Conservation (phyloP, 2,113 vertebrate species). For the Crotalus helleri region DNA sequence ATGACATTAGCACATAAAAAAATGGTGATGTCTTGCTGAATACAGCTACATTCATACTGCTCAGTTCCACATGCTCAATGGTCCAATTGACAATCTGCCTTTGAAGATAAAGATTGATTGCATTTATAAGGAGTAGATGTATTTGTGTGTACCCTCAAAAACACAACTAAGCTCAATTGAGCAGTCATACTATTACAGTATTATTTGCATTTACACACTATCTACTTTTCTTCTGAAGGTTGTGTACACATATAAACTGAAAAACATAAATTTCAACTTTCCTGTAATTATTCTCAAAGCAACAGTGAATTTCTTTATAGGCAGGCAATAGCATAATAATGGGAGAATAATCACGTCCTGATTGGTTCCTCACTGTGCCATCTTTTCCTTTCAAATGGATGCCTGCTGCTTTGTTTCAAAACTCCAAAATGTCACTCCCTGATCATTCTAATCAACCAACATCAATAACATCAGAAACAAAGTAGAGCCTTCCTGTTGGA, state of each 20-base stretch:
- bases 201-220: background rate
- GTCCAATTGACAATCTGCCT: background rate
- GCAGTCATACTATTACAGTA: background rate
- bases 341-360: background rate
- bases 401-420: background rate
- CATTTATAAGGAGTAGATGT: background rate
- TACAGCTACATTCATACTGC: background rate
- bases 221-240: background rate
- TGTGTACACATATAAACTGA: background rate
- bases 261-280: background rate
- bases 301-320: background rate
- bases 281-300: background rate
- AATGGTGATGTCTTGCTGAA: background rate
- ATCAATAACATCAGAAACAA: background rate
- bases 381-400: background rate
- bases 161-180: background rate
- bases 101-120: background rate
- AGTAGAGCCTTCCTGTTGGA: background rate
- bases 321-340: background rate
- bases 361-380: background rate
- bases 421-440: background rate
- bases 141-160: background rate
- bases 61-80: background rate
- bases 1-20: background rate
- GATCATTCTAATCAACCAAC: background rate